Conservation (phyloP, 23 tunicate genomes). For the Trididemnum clinides region DNA sequence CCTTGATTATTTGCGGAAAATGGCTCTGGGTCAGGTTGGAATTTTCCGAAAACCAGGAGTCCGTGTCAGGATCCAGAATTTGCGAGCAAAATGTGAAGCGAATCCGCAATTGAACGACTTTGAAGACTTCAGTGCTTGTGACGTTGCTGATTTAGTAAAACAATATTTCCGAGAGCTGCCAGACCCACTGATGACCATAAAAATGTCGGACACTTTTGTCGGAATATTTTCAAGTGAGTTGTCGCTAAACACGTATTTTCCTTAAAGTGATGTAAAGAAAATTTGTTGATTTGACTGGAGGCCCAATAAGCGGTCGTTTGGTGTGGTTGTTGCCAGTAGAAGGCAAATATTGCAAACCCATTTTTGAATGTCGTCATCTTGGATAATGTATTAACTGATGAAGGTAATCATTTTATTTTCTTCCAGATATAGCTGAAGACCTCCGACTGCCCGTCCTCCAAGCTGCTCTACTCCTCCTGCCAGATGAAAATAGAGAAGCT, state of each 20-base stretch:
- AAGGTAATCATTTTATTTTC: neutral
- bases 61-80: slow-evolving; percentile 64
- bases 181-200: slow-evolving; percentile 88
- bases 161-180: slow-evolving; percentile 92
- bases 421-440: slow-evolving; percentile 65
- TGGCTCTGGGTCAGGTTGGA: slow-evolving; percentile 60
- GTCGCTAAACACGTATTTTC: no score
- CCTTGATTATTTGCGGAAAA: slow-evolving; percentile 54
- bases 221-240: slow-evolving; percentile 83
- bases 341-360: no score
- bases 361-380: no score
- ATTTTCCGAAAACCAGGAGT: slow-evolving; percentile 93
- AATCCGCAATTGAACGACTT: slow-evolving; percentile 43
- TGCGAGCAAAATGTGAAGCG: slow-evolving; percentile 56
- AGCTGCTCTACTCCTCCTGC: slow-evolving; percentile 76
- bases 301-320: no score
- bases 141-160: slow-evolving; percentile 92
- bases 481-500: slow-evolving; percentile 87
- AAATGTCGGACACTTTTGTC: slow-evolving; percentile 78
- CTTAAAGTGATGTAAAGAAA: no score
- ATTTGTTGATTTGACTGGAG: no score
- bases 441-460: slow-evolving; percentile 65
- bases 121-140: slow-evolving; percentile 77
- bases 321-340: no score
- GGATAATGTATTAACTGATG: neutral